These are phyloP conservation scores for Morus bassanus DNA, from an alignment of 2,797 vertebrate species.

Conservation along the genomic window DNA sequence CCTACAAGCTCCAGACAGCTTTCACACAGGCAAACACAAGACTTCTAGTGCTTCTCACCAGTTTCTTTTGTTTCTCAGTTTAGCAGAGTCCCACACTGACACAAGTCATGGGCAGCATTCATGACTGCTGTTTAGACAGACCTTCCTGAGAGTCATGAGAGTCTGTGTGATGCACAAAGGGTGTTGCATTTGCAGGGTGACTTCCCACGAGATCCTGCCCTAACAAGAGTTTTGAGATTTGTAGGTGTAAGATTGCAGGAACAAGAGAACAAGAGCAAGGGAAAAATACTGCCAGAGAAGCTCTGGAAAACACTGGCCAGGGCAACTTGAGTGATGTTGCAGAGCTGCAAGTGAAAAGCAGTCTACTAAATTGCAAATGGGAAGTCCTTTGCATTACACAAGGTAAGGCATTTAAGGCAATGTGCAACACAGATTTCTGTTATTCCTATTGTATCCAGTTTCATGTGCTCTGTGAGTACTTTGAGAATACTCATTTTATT, in stretches of 20 bases:
- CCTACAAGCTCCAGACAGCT: not conserved
- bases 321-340: not conserved
- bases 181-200: not conserved
- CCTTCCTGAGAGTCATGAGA: rapidly evolving
- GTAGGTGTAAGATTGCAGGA: not conserved
- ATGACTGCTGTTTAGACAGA: not conserved
- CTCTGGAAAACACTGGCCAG: not conserved
- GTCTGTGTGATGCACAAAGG: not conserved
- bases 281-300: not conserved
- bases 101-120: rapidly evolving
- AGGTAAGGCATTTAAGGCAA: not conserved
- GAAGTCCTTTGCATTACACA: not conserved
- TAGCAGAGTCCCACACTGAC: not conserved
- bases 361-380: not conserved
- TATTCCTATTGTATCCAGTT: not conserved
- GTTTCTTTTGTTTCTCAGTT: not conserved
- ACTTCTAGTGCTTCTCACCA: not conserved
- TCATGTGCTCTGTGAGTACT: not conserved
- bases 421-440: not conserved
- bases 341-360: not conserved
- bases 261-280: not conserved
- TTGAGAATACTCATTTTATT: not conserved
- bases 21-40: not conserved
- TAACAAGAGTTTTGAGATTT: not conserved
- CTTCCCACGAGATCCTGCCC: not conserved